Base-by-base conservation (phyloP, 2,113 vertebrate genomes). In the Gymnarchus niloticus region DNA sequence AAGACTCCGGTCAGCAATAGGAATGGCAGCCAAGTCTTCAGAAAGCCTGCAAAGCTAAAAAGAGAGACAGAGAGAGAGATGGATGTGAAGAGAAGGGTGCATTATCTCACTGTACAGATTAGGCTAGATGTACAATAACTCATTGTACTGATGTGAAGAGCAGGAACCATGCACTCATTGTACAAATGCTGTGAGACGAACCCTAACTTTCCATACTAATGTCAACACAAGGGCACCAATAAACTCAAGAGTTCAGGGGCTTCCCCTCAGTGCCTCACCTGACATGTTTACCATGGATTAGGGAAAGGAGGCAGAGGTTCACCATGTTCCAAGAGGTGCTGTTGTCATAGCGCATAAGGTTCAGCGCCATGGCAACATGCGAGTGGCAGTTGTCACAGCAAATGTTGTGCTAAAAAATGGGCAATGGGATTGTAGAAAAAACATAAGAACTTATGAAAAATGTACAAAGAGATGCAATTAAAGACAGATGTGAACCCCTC, bases 371-470 rank as follows among this genome's bases (percentile, higher is more conserved):
- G 25, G 98, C 98, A 10, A 99, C 98, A 0, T 99, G 98, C 0
- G 98, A 99, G 92, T 99, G 98, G 92, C 98, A 99, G 92, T 99
- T 99, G 91, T 99, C 98, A 87, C 98, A 99, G 93, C 98, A 99
- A 59, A 99, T 95, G 91, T 97, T 99, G 93, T 99, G 98, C 98
- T 99, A 87, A 9, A 88, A 90, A 17, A 86, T 1, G 82, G 48
- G 25, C 49, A 86, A 81, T 2, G 1, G 46, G 69, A 44, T 51
- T 51, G 49, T 1, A 51, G 25, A 69, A 69, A 69, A 19, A n/a
- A n/a, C n/a, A n/a, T n/a, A n/a, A n/a, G n/a, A n/a, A n/a, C n/a
- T n/a, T 4, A 37, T 69, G 61, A 69, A 37, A 17, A 19, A 33
- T 69, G 28, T 69, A 14, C 33, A 25, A 28, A 65, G 17, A 33